A percentile compares a stretch with the other conserved stretches of the same genome.
phyloP scores from a whole-genome alignment of 2,113 vertebrate species.

The Aegithalos caudatus region DNA sequence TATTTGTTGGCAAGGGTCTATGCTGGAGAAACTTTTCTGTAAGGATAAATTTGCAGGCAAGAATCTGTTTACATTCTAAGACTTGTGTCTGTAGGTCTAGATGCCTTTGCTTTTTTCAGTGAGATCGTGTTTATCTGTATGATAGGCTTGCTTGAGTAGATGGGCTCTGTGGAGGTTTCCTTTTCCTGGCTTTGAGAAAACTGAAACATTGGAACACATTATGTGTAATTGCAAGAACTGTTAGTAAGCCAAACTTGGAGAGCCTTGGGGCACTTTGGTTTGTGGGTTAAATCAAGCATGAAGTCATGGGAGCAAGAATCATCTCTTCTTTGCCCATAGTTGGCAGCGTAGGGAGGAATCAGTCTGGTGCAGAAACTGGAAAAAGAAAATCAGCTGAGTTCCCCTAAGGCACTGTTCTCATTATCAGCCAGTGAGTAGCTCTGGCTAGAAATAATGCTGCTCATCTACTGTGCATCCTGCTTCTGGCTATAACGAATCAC shows the following conservation, averaged over 20 bases:
- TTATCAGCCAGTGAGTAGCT: conserved; percentile 22
- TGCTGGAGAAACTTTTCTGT: neutral
- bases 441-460: conserved; percentile 9
- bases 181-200: neutral
- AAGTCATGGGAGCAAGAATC: conserved; percentile 13
- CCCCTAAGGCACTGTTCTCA: conserved; percentile 26
- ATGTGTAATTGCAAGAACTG: neutral
- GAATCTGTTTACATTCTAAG: neutral
- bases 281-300: conserved; percentile 25
- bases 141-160: neutral
- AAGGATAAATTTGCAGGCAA: neutral
- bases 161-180: neutral
- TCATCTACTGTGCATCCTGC: neutral
- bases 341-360: neutral
- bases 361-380: conserved; percentile 10
- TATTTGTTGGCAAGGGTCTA: neutral
- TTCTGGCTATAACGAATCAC: conserved; percentile 26
- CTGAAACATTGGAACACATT: neutral
- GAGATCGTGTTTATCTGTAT: neutral
- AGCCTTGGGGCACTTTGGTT: neutral
- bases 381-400: conserved; percentile 28
- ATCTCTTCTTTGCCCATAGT: neutral
- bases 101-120: neutral
- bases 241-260: conserved; percentile 10
- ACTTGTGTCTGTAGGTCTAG: neutral